These are phyloP conservation scores for Callitettix versicolor DNA, from an alignment of 1,140 invertebrate genomes.

Conservation along the genomic window DNA sequence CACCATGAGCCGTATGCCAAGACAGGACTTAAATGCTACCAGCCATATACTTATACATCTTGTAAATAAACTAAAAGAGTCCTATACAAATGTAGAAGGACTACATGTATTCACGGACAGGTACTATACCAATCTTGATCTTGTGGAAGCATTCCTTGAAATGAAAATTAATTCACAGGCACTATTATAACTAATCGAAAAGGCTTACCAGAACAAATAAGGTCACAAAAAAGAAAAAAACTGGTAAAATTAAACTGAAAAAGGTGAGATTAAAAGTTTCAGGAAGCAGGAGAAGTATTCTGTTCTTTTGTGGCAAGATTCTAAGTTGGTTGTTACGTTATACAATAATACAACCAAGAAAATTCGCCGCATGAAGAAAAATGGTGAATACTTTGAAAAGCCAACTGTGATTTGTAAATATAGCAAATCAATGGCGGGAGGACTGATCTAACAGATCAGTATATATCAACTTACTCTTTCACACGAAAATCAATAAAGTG, in stretches of 20 bases:
- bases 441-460: neutral
- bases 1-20: neutral
- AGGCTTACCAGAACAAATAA: neutral
- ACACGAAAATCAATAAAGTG: conserved; percentile 3
- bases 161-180: conserved; percentile 3
- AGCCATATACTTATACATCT: conserved; percentile 2
- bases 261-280: neutral
- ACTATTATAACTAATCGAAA: neutral
- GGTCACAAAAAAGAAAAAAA: neutral
- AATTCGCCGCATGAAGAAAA: neutral
- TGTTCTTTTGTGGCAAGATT: neutral
- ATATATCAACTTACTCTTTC: conserved; percentile 2
- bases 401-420: conserved; percentile 11
- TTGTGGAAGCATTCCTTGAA: neutral
- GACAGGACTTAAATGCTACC: neutral
- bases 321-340: neutral
- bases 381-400: neutral
- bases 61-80: neutral
- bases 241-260: neutral
- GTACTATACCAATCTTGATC: conserved; percentile 3
- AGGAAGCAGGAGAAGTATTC: neutral
- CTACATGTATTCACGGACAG: neutral
- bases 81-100: neutral
- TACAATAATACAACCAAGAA: neutral
- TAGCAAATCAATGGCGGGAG: conserved; percentile 3